phyloP scores from a whole-genome alignment of 2,113 vertebrate species.

The Phyllostomus discolor region DNA sequence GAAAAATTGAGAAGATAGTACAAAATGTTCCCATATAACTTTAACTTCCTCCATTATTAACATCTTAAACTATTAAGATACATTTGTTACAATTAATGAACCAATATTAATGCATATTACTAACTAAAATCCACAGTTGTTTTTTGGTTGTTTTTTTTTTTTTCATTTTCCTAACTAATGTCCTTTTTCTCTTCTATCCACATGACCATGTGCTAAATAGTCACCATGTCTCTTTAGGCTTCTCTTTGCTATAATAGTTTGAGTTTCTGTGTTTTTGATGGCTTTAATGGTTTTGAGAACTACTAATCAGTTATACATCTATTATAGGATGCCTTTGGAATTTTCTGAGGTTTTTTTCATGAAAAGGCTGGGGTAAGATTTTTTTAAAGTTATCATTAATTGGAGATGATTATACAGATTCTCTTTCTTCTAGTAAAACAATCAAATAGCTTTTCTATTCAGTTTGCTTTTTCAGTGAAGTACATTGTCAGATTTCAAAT shows the following conservation, averaged over 20 bases:
- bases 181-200: background rate
- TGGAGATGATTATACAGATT: background rate
- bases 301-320: background rate
- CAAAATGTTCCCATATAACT: background rate
- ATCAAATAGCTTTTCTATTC: background rate
- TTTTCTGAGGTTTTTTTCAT: background rate
- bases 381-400: background rate
- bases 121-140: background rate
- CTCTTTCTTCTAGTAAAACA: background rate
- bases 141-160: background rate
- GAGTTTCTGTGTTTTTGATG: background rate
- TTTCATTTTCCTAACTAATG: background rate
- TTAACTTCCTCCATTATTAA: background rate
- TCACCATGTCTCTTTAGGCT: background rate
- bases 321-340: background rate
- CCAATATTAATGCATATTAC: background rate
- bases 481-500: background rate
- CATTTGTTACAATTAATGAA: background rate
- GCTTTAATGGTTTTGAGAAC: background rate
- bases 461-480: background rate
- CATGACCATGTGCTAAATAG: background rate
- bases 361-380: background rate
- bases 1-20: background rate
- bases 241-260: background rate
- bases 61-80: background rate